phyloP scores from a whole-genome alignment of 2,113 vertebrate genomes.

The Haemorhous mexicanus region DNA sequence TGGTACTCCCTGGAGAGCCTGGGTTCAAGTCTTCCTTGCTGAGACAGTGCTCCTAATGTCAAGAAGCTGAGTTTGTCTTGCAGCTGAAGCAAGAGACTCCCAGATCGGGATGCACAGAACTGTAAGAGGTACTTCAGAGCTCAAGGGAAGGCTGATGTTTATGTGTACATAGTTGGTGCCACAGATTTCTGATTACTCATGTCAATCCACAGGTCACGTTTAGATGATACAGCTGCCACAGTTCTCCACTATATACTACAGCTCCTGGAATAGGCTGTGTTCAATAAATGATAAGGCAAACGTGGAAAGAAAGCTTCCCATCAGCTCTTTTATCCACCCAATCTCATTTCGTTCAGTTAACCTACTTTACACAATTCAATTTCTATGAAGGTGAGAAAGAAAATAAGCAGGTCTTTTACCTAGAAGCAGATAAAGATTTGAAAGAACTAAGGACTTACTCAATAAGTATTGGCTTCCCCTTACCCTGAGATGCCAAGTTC shows the following conservation, averaged over 20 bases:
- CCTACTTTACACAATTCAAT: neutral
- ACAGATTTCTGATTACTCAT: neutral
- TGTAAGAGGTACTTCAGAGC: neutral
- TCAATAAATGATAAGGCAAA: neutral
- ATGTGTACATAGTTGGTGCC: neutral
- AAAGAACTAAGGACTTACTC: neutral
- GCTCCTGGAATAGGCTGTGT: neutral
- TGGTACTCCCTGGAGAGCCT: neutral
- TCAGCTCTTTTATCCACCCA: neutral
- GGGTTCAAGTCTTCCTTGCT: neutral
- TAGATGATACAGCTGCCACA: neutral
- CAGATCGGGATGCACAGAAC: neutral
- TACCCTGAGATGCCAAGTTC: neutral
- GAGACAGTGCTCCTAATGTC: neutral
- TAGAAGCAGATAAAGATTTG: neutral
- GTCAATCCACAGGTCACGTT: neutral
- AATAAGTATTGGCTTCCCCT: neutral
- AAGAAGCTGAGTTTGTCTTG: neutral
- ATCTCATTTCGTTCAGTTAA: neutral
- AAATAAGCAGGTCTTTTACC: neutral
- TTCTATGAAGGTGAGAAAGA: neutral
- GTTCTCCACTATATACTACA: neutral
- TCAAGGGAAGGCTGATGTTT: neutral
- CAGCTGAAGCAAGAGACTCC: neutral
- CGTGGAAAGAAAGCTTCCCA: neutral